phyloP scores from a whole-genome alignment of 2,888 invertebrate genomes.

The Drosophila phalerata region DNA sequence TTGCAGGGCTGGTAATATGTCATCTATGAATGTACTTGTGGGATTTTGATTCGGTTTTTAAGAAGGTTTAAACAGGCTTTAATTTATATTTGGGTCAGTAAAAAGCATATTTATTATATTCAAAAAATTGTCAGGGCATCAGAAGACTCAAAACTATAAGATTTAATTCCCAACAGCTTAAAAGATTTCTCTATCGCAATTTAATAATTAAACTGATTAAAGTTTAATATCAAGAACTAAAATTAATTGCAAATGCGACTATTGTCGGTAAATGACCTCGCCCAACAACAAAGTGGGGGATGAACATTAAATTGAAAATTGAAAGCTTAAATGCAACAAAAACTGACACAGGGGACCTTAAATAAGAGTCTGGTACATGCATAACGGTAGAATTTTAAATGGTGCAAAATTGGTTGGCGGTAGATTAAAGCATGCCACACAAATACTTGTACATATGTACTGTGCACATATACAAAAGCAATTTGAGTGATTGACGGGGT shows the following conservation, averaged over 20 bases:
- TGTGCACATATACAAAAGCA: slow-evolving; percentile 44
- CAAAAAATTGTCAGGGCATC: too few species aligned
- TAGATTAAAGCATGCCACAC: slow-evolving; percentile 70
- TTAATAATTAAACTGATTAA: slow-evolving; percentile 1
- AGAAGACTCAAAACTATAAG: too few species aligned
- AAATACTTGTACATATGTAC: slow-evolving; percentile 21
- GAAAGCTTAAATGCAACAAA: slow-evolving; percentile 69
- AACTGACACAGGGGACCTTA: slow-evolving; percentile 39
- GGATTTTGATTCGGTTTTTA: background rate
- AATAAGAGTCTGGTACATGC: slow-evolving; percentile 26
- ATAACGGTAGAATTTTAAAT: slow-evolving; percentile 69
- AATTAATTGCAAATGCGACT: background rate
- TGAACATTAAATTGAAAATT: slow-evolving; percentile 34
- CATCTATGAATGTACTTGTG: background rate
- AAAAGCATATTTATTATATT: too few species aligned
- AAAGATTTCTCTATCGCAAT: background rate
- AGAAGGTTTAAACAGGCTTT: background rate
- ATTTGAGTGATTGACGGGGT: slow-evolving; percentile 65
- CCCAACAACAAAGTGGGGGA: slow-evolving; percentile 52
- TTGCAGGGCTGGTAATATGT: background rate
- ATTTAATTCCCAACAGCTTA: background rate
- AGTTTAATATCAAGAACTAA: background rate
- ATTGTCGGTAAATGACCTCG: slow-evolving; percentile 52
- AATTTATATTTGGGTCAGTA: background rate
- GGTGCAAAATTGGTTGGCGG: slow-evolving; percentile 67